A percentile compares a stretch with the other conserved stretches of the same genome.
phyloP scores from a whole-genome alignment of 2,797 vertebrate species.

The Sebastes trivittatus region DNA sequence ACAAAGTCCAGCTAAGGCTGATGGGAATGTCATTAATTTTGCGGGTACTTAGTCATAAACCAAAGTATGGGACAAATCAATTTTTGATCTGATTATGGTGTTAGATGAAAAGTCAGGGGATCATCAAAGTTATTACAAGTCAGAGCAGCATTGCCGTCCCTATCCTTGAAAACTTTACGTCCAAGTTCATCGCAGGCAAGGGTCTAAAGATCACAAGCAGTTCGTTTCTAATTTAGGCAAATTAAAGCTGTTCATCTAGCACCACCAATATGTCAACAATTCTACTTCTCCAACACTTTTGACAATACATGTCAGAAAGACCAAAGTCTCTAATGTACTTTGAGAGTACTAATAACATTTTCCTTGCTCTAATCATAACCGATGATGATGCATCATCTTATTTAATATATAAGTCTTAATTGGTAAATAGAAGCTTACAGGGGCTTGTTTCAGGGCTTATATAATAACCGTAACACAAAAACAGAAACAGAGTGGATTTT shows the following conservation, averaged over 20 bases:
- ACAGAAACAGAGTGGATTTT: slow-evolving; percentile 31
- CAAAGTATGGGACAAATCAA: background rate
- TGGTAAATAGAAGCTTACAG: background rate
- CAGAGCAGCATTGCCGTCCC: background rate
- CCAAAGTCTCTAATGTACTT: background rate
- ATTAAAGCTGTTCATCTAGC: background rate
- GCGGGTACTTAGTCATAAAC: background rate
- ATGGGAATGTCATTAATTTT: background rate
- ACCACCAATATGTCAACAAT: background rate
- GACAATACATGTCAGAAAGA: background rate
- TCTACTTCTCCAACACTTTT: background rate
- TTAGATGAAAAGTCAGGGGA: no score
- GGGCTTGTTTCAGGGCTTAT: slow-evolving; percentile 24
- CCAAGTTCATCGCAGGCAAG: background rate
- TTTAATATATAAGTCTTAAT: slow-evolving; percentile 7
- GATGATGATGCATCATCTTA: slow-evolving; percentile 18
- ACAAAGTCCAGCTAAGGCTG: background rate
- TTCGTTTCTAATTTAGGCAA: background rate
- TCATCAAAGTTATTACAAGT: background rate
- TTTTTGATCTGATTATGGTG: background rate
- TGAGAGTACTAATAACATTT: background rate
- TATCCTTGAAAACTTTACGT: background rate
- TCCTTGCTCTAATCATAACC: background rate
- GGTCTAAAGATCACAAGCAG: background rate
- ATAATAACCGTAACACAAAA: slow-evolving; percentile 20